phyloP scores from a whole-genome alignment of 1,140 invertebrate species.

The Dendrolimus punctatus region DNA sequence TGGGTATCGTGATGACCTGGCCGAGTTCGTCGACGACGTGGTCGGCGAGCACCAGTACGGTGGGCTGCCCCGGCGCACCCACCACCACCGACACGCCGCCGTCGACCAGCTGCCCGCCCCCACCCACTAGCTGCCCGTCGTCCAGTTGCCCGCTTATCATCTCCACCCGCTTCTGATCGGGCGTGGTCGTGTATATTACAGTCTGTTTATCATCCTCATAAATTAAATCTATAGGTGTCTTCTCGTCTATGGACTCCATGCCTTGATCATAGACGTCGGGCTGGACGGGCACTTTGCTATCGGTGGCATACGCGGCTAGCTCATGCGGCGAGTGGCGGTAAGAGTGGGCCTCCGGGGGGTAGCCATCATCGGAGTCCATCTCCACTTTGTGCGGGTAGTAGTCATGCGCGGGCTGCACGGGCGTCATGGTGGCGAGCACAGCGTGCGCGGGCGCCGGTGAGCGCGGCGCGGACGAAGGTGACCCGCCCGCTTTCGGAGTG shows the following conservation, averaged over 20 bases:
- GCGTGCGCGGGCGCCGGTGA: slow-evolving; percentile 77
- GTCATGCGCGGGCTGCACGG: slow-evolving; percentile 72
- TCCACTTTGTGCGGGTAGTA: slow-evolving; percentile 73
- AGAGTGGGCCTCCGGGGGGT: slow-evolving; percentile 68
- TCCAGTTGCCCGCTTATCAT: slow-evolving; percentile 69
- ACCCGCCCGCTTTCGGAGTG: slow-evolving; percentile 35
- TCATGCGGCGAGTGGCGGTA: slow-evolving; percentile 69
- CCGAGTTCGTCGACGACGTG: slow-evolving; percentile 63
- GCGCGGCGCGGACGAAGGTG: slow-evolving; percentile 49
- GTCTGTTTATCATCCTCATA: slow-evolving; percentile 88
- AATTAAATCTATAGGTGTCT: slow-evolving; percentile 83
- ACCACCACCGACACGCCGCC: slow-evolving; percentile 67
- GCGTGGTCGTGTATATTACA: slow-evolving; percentile 83
- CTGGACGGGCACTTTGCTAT: slow-evolving; percentile 66
- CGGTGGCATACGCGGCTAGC: slow-evolving; percentile 73
- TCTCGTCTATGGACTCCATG: slow-evolving; percentile 78
- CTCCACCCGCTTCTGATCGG: slow-evolving; percentile 69
- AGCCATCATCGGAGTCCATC: slow-evolving; percentile 69
- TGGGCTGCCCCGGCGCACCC: slow-evolving; percentile 55
- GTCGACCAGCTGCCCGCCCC: slow-evolving; percentile 55
- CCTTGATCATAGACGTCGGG: slow-evolving; percentile 72
- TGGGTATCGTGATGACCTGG: slow-evolving; percentile 69
- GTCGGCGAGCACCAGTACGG: slow-evolving; percentile 66
- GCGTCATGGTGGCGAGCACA: slow-evolving; percentile 83
- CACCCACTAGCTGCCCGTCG: slow-evolving; percentile 52